Conservation (phyloP, 2,113 vertebrate genomes). For the Antigone vipio region DNA sequence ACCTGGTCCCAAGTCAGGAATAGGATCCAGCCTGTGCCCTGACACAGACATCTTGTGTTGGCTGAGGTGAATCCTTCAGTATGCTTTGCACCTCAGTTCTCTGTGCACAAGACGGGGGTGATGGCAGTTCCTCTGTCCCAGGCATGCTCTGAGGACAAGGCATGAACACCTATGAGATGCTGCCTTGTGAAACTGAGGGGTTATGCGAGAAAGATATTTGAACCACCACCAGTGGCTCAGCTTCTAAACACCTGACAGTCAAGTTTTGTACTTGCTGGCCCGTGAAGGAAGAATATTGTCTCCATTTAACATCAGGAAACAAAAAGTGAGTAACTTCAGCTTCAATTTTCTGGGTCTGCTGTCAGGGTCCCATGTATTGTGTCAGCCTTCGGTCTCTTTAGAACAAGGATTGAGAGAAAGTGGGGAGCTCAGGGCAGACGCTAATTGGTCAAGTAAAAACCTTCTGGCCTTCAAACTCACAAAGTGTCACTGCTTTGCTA, state of each 20-base stretch:
- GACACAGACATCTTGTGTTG: neutral
- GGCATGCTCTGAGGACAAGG: neutral
- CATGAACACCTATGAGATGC: neutral
- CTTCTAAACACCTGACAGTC: neutral
- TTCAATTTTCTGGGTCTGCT: neutral
- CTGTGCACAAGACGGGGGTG: neutral
- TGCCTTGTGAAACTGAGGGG: neutral
- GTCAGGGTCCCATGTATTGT: neutral
- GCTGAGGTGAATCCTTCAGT: neutral
- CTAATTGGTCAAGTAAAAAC: neutral
- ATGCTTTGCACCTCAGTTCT: neutral
- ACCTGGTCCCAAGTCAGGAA: neutral
- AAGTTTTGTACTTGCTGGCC: neutral
- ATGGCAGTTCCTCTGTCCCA: neutral
- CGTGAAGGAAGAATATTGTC: neutral
- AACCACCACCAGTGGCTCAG: neutral
- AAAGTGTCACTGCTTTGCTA: neutral
- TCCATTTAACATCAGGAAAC: neutral
- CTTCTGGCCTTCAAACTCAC: neutral
- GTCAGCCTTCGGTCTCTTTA: neutral
- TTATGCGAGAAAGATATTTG: neutral
- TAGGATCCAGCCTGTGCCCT: neutral
- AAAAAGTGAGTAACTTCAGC: neutral
- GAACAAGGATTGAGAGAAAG: neutral
- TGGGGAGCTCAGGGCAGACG: neutral